Evolutionary conservation across 1,140 invertebrate genomes (phyloP), one percentile per base, ranked within the genome.

Genomic region (Lepidurus couesii): DNA sequence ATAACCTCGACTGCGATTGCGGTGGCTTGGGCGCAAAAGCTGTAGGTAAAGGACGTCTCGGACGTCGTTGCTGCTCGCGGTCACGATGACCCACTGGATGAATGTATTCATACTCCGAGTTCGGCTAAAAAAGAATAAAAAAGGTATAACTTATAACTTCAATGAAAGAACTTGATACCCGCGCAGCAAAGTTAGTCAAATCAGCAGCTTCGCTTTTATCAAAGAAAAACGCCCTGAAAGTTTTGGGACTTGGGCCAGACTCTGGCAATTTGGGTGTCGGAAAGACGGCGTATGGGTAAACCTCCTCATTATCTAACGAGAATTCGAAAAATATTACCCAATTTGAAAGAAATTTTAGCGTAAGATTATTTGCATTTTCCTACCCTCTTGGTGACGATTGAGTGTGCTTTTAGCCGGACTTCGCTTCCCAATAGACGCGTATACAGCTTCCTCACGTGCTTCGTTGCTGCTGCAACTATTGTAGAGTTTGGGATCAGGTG

Each of bases 351-450:
- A 21, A 34, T 78, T 42, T 26, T 53, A 10, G 1, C 74, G 24
- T 16, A 47, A 16, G 16, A n/a, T 10, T 78, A 9, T 26, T 75
- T 34, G 8, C 13, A n/a, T n/a, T 7, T 79, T 80, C 81, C 47
- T 79, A 74, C 82, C 83, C 82, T 24, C 78, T 73, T 10, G 82
- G 75, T n/a, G 53, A 44, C 7, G 75, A 77, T 5, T 73, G 6
- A 43, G 21, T 11, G 65, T 75, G 26, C 13, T 16, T 10, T 24
- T 74, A n/a, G 34, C 77, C 11, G 26, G n/a, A 13, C 21, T 74
- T 9, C 34, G 76, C 10, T 43, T 44, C 24, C 44, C 44, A 42
- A 42, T 79, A 13, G 42, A 42, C 16, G 47, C 77, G 43, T 42
- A 78, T 2, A 45, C 77, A 16, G 21, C 34, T 42, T 74, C 65